Conservation (phyloP, 2,888 invertebrate genomes). For the Nomada flava region DNA sequence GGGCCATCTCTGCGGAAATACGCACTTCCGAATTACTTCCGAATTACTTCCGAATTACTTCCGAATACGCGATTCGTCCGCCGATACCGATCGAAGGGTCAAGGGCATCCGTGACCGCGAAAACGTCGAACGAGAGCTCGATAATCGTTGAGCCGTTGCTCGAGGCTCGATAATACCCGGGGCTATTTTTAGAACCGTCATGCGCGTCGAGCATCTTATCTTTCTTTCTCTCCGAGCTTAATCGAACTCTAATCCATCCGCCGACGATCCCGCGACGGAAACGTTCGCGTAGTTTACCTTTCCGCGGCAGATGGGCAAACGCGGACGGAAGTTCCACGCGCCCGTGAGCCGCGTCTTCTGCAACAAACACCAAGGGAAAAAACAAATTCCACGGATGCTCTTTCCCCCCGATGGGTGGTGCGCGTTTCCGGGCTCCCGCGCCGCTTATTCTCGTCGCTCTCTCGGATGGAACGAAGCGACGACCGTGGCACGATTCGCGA, state of each 20-base stretch:
- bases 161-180: constrained; percentile 54
- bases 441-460: too few species aligned
- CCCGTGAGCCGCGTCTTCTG: constrained; percentile 85
- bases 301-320: constrained; percentile 80
- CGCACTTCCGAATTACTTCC: background rate
- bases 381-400: too few species aligned
- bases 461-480: background rate
- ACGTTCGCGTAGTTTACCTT: too few species aligned
- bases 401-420: too few species aligned
- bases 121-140: constrained; percentile 35
- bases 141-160: constrained; percentile 56
- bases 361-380: constrained; percentile 75
- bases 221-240: background rate
- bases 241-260: background rate
- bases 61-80: background rate
- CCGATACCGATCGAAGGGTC: background rate
- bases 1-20: constrained; percentile 82
- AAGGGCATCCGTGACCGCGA: constrained; percentile 22
- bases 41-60: too few species aligned
- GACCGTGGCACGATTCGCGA: background rate
- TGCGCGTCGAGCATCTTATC: constrained; percentile 31
- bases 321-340: constrained; percentile 85
- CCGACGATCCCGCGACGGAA: background rate
- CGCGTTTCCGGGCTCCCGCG: too few species aligned
- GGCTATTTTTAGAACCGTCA: constrained; percentile 62